These are phyloP conservation scores for Coranthus polyacanthus DNA, from an alignment of 2,797 vertebrate species.

Conservation along the genomic window DNA sequence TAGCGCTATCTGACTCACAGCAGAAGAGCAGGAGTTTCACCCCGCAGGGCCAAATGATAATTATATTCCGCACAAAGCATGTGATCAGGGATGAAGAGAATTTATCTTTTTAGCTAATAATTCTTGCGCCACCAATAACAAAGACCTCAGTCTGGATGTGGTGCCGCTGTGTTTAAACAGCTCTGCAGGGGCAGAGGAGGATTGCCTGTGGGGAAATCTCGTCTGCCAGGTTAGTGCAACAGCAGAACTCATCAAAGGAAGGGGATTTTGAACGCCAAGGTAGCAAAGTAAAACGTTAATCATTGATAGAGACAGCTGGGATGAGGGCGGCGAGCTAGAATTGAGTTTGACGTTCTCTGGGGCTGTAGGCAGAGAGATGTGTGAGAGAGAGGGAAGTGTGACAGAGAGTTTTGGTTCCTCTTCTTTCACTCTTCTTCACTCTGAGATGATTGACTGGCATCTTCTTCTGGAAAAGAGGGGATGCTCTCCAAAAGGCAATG, in stretches of 20 bases:
- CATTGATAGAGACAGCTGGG: constrained; percentile 73
- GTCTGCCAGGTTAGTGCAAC: constrained; percentile 44
- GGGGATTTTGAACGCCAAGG: constrained; percentile 60
- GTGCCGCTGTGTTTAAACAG: constrained; percentile 44
- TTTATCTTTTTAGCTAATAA: constrained; percentile 30
- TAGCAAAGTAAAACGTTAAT: constrained; percentile 66
- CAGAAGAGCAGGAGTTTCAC: constrained; percentile 6
- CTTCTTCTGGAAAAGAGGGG: constrained; percentile 41
- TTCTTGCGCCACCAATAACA: constrained; percentile 25
- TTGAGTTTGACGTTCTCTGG: constrained; percentile 57
- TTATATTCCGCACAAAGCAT: constrained; percentile 5
- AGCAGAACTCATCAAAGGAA: constrained; percentile 62
- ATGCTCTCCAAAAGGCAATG: constrained; percentile 48
- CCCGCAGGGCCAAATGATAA: constrained; percentile 18
- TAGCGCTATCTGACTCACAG: constrained; percentile 4
- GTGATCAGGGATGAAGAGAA: constrained; percentile 29
- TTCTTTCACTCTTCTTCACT: constrained; percentile 31
- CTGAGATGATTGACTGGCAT: constrained; percentile 61
- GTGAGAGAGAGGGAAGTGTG: constrained; percentile 44
- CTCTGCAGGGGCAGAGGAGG: constrained; percentile 20
- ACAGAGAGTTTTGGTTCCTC: constrained; percentile 42
- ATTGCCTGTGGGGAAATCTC: constrained; percentile 26
- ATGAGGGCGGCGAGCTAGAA: constrained; percentile 59
- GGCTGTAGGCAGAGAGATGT: constrained; percentile 52
- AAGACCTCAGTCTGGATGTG: constrained; percentile 28